A percentile compares a stretch with the other conserved stretches of the same genome.
Conservation (phyloP, 2,797 vertebrate genomes). For the Etheostoma nigrum region DNA sequence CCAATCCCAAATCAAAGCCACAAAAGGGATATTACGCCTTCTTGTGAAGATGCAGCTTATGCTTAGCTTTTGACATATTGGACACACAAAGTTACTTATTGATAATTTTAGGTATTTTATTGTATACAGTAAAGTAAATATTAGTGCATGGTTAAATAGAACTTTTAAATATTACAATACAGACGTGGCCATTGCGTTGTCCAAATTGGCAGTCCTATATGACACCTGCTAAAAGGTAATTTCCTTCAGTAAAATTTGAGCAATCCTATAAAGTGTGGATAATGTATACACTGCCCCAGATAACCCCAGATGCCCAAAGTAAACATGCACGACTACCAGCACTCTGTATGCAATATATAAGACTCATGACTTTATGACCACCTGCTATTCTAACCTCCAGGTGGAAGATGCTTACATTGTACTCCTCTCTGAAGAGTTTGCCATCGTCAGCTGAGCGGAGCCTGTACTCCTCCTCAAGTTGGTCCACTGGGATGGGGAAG, state of each 20-base stretch:
- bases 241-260: neutral
- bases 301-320: neutral
- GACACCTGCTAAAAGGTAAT: neutral
- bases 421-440: slow-evolving; percentile 96
- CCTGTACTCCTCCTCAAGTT: slow-evolving; percentile 93
- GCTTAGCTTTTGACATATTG: neutral
- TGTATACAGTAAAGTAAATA: neutral
- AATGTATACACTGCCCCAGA: neutral
- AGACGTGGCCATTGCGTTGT: neutral
- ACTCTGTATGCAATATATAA: neutral
- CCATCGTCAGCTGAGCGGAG: slow-evolving; percentile 94
- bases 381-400: slow-evolving; percentile 2
- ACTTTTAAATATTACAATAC: neutral
- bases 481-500: slow-evolving; percentile 90
- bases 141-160: neutral
- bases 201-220: neutral
- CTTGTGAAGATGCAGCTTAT: neutral
- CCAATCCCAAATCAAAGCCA: slow-evolving; percentile 50
- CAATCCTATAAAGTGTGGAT: neutral
- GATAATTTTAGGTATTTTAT: neutral
- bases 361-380: neutral
- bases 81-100: neutral
- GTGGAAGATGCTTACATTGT: slow-evolving; percentile 86
- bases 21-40: slow-evolving; percentile 62
- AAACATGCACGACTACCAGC: neutral